Conservation (phyloP, 2,888 invertebrate genomes). For the Apoda limacodes region DNA sequence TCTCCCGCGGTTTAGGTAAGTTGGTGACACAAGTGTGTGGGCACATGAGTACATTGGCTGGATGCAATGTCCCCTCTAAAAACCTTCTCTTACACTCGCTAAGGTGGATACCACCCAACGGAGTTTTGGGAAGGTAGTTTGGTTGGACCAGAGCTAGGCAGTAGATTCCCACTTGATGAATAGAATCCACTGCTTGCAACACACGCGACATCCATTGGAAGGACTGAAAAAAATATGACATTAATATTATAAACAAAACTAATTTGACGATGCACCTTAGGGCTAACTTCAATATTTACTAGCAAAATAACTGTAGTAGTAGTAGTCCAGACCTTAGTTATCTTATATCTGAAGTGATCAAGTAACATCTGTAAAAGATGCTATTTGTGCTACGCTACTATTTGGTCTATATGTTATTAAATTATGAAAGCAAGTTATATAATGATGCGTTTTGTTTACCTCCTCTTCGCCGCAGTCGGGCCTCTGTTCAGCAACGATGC, state of each 20-base stretch:
- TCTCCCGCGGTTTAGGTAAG: constrained; percentile 97
- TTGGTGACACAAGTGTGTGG: constrained; percentile 99
- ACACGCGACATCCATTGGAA: constrained; percentile 99
- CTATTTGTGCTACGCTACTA: too few relatives aligned
- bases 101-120: constrained; percentile 97
- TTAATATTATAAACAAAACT: too few relatives aligned
- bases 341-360: too few relatives aligned
- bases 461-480: constrained; percentile 99
- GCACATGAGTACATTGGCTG: constrained; percentile 98
- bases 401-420: too few relatives aligned
- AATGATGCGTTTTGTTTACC: too few relatives aligned
- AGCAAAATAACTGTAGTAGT: too few relatives aligned
- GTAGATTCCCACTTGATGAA: constrained; percentile 99
- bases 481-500: constrained; percentile 98
- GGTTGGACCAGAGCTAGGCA: constrained; percentile 98
- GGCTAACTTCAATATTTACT: too few relatives aligned
- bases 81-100: constrained; percentile 97
- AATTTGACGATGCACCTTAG: too few relatives aligned
- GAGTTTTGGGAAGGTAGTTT: constrained; percentile 98
- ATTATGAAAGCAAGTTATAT: too few relatives aligned
- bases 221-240: constrained; percentile 72
- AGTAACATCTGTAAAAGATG: too few relatives aligned
- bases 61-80: constrained; percentile 96
- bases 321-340: too few relatives aligned
- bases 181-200: constrained; percentile 98